Conservation (phyloP, 2,113 vertebrate genomes). For the Zingel zingel region DNA sequence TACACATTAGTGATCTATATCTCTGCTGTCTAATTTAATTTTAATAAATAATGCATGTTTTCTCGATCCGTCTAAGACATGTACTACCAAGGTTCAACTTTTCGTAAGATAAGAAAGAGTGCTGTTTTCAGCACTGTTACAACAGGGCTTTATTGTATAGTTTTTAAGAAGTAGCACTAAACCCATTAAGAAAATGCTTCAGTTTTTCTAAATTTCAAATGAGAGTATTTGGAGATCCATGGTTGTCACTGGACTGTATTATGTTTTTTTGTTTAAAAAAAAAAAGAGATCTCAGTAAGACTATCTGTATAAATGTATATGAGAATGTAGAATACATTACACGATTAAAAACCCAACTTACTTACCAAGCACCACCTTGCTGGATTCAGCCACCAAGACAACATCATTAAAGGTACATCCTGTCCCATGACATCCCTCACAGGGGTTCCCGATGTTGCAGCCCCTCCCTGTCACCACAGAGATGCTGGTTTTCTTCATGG, state of each 20-base stretch:
- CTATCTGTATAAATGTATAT: not conserved
- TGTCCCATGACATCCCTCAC: constrained; percentile 40
- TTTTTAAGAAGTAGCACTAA: not conserved
- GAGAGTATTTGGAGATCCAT: not conserved
- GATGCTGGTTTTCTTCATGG: constrained; percentile 77
- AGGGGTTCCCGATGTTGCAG: constrained; percentile 24
- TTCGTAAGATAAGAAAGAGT: not conserved
- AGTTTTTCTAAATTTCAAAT: not conserved
- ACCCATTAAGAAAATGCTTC: not conserved
- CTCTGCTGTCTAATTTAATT: not conserved
- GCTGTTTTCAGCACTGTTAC: too few relatives aligned
- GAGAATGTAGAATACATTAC: not conserved
- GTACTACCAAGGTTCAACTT: not conserved
- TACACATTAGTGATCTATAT: not conserved
- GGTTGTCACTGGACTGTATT: not conserved
- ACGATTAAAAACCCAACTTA: not conserved
- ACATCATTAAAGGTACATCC: constrained; percentile 73
- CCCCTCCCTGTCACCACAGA: constrained; percentile 75
- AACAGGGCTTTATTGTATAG: not conserved
- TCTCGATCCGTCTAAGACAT: not conserved
- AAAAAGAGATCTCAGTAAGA: not conserved
- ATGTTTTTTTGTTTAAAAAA: too few relatives aligned
- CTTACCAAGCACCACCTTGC: constrained; percentile 74
- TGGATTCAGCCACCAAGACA: constrained; percentile 66
- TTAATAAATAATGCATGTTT: not conserved